These are phyloP conservation scores for Porites lutea DNA, from an alignment of 64 coral and sea anemone genomes.

Conservation along the genomic window DNA sequence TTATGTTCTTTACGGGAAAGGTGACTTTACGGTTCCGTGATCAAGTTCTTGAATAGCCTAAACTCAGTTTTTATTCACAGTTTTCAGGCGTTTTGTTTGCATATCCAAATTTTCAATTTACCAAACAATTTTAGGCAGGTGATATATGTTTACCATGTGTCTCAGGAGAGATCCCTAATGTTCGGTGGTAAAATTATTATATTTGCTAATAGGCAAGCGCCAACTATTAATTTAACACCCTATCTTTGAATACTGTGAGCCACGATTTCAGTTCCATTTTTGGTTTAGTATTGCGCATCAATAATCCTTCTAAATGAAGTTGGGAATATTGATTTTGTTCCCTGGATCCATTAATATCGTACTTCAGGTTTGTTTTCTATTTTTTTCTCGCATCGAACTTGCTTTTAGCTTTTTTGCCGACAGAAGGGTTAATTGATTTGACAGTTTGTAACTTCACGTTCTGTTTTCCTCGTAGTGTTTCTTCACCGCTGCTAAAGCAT, in stretches of 20 bases:
- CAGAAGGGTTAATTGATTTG: background rate
- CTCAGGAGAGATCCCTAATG: conserved; percentile 1
- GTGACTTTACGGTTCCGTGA: background rate
- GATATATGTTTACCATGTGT: conserved; percentile 3
- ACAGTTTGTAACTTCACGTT: background rate
- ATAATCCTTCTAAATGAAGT: background rate
- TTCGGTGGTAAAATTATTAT: conserved; percentile 37
- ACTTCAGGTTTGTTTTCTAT: background rate
- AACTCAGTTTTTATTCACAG: background rate
- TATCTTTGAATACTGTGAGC: background rate
- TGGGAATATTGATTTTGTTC: background rate
- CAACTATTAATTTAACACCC: conserved; percentile 29
- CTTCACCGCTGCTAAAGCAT: background rate
- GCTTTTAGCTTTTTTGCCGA: background rate
- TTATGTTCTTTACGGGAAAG: background rate
- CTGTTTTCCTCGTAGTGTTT: background rate
- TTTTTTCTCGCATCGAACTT: background rate
- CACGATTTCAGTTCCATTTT: background rate
- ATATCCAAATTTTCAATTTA: conserved; percentile 19
- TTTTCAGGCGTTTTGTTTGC: background rate
- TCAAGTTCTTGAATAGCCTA: too few relatives aligned
- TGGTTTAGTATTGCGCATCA: background rate
- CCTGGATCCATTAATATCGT: background rate
- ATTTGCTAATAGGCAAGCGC: conserved; percentile 23
- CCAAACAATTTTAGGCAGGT: conserved; percentile 34